Evolutionary conservation across 2,113 vertebrate genomes (phyloP).

Genomic region (Octodon degus): DNA sequence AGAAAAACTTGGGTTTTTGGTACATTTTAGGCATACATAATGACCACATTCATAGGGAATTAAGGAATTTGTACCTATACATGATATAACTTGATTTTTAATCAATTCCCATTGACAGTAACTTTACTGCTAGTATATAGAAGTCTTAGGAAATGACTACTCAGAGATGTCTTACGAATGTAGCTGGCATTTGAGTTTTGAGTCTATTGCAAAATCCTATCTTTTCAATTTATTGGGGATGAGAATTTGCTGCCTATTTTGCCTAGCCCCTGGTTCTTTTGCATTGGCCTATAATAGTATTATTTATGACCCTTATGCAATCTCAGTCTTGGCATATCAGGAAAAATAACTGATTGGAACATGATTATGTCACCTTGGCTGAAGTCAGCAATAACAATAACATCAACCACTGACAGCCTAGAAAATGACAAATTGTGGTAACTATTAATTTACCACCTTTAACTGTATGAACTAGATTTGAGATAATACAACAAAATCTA

Average conservation of each 20-base stretch:
- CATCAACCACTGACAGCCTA: not conserved
- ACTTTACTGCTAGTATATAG: not conserved
- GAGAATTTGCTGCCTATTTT: not conserved
- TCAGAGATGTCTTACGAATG: not conserved
- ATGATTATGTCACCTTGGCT: not conserved
- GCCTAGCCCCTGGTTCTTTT: not conserved
- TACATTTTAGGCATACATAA: not conserved
- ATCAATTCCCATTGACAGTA: not conserved
- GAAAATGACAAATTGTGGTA: not conserved
- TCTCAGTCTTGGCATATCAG: not conserved
- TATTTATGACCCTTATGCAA: not conserved
- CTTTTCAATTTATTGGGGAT: not conserved
- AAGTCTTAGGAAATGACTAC: not conserved
- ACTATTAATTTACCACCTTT: not conserved
- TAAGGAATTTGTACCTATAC: not conserved
- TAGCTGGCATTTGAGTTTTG: not conserved
- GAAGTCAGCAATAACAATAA: not conserved
- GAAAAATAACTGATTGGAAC: not conserved
- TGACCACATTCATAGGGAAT: not conserved
- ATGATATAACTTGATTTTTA: not conserved
- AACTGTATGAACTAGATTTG: not conserved
- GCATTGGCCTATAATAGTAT: not conserved
- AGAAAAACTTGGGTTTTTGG: not conserved
- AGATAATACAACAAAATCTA: not conserved
- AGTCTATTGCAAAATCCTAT: not conserved